Evolutionary conservation across 2,113 vertebrate genomes (phyloP).

Genomic region (Mugil cephalus): DNA sequence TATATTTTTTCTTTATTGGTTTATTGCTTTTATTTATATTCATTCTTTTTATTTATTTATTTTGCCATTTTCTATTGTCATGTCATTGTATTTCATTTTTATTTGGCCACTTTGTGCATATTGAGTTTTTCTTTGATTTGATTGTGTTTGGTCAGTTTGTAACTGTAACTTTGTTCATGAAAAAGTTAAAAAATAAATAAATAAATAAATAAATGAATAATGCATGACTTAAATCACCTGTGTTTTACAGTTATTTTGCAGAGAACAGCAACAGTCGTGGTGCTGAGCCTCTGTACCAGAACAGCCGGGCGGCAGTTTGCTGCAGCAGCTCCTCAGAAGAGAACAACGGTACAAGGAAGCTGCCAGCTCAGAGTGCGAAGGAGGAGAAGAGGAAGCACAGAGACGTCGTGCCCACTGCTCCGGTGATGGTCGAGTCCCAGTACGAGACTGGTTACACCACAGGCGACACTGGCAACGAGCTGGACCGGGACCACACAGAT

Average conservation of each 20-base stretch:
- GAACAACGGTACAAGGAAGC: slow-evolving; percentile 50
- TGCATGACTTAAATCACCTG: neutral
- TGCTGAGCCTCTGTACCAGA: slow-evolving; percentile 53
- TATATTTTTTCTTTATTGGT: too few relatives aligned
- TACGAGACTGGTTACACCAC: slow-evolving; percentile 88
- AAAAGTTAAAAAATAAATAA: too few relatives aligned
- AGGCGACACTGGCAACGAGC: slow-evolving; percentile 84
- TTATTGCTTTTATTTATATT: too few relatives aligned
- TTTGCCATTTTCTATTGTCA: too few relatives aligned
- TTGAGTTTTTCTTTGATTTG: too few relatives aligned
- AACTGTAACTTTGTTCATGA: too few relatives aligned
- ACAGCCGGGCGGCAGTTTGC: slow-evolving; percentile 25
- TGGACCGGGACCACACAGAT: slow-evolving; percentile 67
- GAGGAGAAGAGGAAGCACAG: slow-evolving; percentile 33
- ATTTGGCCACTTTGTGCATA: too few relatives aligned
- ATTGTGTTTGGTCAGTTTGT: too few relatives aligned
- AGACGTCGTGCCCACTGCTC: slow-evolving; percentile 28
- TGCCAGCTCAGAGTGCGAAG: slow-evolving; percentile 32
- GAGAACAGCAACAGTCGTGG: slow-evolving; percentile 24
- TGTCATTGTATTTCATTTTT: too few relatives aligned
- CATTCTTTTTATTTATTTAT: too few relatives aligned
- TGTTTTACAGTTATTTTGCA: slow-evolving; percentile 30
- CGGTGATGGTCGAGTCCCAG: slow-evolving; percentile 77
- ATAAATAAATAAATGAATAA: too few relatives aligned
- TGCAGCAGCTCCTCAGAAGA: slow-evolving; percentile 77